Conservation (phyloP, 2,888 invertebrate genomes). For the Volucella bombylans region DNA sequence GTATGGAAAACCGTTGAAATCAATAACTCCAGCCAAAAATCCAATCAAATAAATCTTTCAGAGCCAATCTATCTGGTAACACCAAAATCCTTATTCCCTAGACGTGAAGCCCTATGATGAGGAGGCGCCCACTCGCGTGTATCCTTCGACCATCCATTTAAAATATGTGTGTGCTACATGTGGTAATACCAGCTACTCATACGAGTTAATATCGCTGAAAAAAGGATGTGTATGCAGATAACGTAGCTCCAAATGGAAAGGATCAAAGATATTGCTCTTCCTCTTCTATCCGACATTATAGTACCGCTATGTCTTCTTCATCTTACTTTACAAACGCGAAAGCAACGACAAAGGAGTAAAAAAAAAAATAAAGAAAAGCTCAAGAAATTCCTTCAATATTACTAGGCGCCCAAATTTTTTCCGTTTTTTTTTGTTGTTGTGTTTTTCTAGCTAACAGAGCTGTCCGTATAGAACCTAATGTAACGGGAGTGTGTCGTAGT, state of each 20-base stretch:
- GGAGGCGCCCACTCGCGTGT: neutral
- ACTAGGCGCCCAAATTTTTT: neutral
- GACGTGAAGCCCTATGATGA: conserved; percentile 3
- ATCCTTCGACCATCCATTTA: conserved; percentile 31
- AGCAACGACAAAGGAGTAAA: conserved; percentile 8
- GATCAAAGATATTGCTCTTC: conserved; percentile 62
- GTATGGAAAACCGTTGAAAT: conserved; percentile 44
- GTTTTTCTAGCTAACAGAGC: neutral
- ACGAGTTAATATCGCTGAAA: conserved; percentile 57
- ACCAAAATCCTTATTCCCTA: conserved; percentile 20
- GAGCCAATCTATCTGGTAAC: conserved; percentile 57
- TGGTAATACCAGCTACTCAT: conserved; percentile 45
- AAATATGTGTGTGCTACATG: conserved; percentile 29
- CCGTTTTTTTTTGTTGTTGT: neutral
- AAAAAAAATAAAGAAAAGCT: neutral
- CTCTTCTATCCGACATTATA: conserved; percentile 52
- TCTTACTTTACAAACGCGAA: conserved; percentile 10
- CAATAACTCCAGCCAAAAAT: conserved; percentile 50
- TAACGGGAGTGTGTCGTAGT: neutral
- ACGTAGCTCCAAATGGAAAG: conserved; percentile 55
- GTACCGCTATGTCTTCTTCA: conserved; percentile 39
- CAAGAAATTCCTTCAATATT: conserved; percentile 48
- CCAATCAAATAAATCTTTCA: conserved; percentile 65
- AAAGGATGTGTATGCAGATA: conserved; percentile 63
- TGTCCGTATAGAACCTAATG: neutral